Evolutionary conservation across 2,888 invertebrate genomes (phyloP).

Genomic region (Rhingia rostrata): DNA sequence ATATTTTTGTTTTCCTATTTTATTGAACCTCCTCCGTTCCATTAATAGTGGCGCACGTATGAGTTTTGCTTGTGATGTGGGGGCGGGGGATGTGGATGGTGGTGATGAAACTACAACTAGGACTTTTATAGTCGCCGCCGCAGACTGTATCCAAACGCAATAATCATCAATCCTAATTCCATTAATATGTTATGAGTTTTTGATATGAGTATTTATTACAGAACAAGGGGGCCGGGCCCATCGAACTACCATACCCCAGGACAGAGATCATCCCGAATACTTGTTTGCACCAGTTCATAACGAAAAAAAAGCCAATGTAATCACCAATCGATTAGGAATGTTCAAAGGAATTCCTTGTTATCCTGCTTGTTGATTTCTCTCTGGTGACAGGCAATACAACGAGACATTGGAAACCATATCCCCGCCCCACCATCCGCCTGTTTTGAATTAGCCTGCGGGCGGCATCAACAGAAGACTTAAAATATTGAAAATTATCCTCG

Average conservation of each 20-base stretch:
- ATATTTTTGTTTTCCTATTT: slow-evolving; percentile 62
- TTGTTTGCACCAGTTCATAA: slow-evolving; percentile 24
- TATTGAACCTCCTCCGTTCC: slow-evolving; percentile 64
- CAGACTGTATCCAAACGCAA: slow-evolving; percentile 81
- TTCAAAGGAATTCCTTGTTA: slow-evolving; percentile 70
- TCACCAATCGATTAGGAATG: slow-evolving; percentile 67
- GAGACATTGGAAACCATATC: slow-evolving; percentile 59
- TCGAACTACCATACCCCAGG: no score
- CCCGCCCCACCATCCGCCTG: slow-evolving; percentile 18
- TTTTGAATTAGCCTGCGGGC: slow-evolving; percentile 69
- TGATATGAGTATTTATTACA: slow-evolving; percentile 73
- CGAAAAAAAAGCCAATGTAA: slow-evolving; percentile 50
- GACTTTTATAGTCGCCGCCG: slow-evolving; percentile 43
- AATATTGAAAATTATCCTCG: slow-evolving; percentile 70
- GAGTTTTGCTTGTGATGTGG: no score
- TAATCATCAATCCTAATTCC: slow-evolving; percentile 83
- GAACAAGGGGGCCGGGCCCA: slow-evolving; percentile 6
- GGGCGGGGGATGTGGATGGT: no score
- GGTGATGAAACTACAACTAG: slow-evolving; percentile 12
- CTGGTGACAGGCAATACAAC: slow-evolving; percentile 52
- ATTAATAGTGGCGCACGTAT: slow-evolving; percentile 57
- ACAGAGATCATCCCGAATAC: slow-evolving; percentile 12
- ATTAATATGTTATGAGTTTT: slow-evolving; percentile 74
- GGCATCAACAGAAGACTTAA: slow-evolving; percentile 74
- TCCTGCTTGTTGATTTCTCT: slow-evolving; percentile 49